Base-by-base conservation (phyloP, 2,113 vertebrate genomes). In the Recurvirostra avosetta region DNA sequence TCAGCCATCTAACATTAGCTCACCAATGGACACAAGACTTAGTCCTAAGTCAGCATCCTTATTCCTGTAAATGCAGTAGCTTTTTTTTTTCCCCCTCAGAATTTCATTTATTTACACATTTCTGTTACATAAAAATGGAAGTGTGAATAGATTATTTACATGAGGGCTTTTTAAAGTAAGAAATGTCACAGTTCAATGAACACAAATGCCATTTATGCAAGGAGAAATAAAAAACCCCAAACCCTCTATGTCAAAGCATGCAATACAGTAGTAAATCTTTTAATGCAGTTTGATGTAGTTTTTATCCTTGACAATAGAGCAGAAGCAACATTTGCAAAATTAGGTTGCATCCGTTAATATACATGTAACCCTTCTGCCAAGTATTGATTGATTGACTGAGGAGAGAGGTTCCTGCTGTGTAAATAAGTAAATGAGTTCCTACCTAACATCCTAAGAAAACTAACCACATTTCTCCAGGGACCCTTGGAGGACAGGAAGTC, bases 281-380 rank as follows among this genome's bases (percentile, higher is more conserved):
- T 58, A 88, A 73, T 83, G 45, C 29, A 58, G 11, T 62, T 38
- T 41, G 79, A 80, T 68, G 43, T 22, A 84, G 49, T 58, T 93
- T 93, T 95, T 74, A 83, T n/a, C 63, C 75, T 38, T 70, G 27
- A 95, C 36, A 90, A 86, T 10, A 88, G 10, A 58, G 45, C 25
- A 92, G 75, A 73, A 86, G 59, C 32, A 94, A 79, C 22, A 78
- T 86, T 92, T 92, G 38, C 16, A 77, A 94, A 93, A 88, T 94
- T 73, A 88, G 40, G 53, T 62, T 90, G 71, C 45, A 79, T 92
- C 49, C 94, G 74, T 79, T 94, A 86, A 92, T 86, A 90, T 40
- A 82, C 26, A 65, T 40, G 27, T 49, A 94, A 65, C 62, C 9
- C 40, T 83, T 86, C 45, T 92, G 91, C 55, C 55, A 86, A 82